These are phyloP conservation scores for Bradypodion ventrale DNA, from an alignment of 2,797 vertebrate species.

Conservation along the genomic window DNA sequence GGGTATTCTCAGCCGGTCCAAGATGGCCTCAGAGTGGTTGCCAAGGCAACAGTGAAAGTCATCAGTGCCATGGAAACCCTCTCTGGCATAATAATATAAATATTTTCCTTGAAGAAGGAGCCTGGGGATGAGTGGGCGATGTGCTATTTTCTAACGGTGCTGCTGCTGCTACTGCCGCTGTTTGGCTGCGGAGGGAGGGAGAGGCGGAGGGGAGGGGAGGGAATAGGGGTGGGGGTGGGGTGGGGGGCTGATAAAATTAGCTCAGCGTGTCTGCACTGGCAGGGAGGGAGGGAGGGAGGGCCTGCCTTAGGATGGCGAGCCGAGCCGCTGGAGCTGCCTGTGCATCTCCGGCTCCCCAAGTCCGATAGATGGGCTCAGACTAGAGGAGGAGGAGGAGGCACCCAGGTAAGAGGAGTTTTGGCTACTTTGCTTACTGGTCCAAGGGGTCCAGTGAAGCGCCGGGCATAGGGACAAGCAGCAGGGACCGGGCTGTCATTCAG, in stretches of 20 bases:
- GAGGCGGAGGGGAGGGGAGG: background rate
- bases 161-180: slow-evolving; percentile 50
- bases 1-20: slow-evolving; percentile 69
- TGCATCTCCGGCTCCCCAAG: background rate
- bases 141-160: slow-evolving; percentile 74
- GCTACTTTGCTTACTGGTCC: background rate
- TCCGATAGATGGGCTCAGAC: background rate
- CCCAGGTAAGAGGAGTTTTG: slow-evolving; percentile 20
- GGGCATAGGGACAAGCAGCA: too few relatives aligned
- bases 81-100: slow-evolving; percentile 78
- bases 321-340: background rate
- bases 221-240: background rate
- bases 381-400: background rate
- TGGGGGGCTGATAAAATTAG: slow-evolving; percentile 66
- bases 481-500: too few relatives aligned
- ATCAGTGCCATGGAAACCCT: slow-evolving; percentile 81
- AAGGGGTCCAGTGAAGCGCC: background rate
- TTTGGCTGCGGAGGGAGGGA: slow-evolving; percentile 52
- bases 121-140: slow-evolving; percentile 73
- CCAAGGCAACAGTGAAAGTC: slow-evolving; percentile 72
- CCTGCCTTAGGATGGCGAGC: background rate
- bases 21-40: slow-evolving; percentile 76
- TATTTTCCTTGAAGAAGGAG: slow-evolving; percentile 77
- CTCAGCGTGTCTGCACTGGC: background rate
- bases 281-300: slow-evolving; percentile 38